Base-by-base conservation (phyloP, 1,140 invertebrate genomes). In the Musca vetustissima region DNA sequence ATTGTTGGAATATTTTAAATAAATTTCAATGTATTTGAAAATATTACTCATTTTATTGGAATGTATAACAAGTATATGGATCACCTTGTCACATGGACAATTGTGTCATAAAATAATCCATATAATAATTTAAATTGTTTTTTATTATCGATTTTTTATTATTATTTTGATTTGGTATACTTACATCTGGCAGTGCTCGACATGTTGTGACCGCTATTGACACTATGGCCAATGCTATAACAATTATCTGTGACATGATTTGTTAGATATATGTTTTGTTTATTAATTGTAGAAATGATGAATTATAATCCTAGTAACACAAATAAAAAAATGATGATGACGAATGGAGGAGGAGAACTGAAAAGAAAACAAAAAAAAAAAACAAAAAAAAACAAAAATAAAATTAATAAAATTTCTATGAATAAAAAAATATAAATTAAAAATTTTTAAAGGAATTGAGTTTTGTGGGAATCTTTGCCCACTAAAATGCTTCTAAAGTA, bases 161-260 rank as follows among this genome's bases (percentile, higher is more conserved):
- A 43, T 6, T 43, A 8, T 43, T 43, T 13, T 8, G 11, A 43
- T 43, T 43, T 21, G 6, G 13, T n/a, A 48, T 78, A 80, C 78
- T 80, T 80, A 80, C 78, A 74, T 80, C 78, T 76, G 78, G 78
- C 75, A 80, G 72, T 74, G 78, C 78, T 70, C 75, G 73, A 73
- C 78, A 80, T 77, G 75, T 69, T 69, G 68, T 69, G 61, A 65
- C 68, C 75, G 76, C 55, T 68, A 65, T 59, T 25, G 66, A 66
- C 64, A 66, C 32, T 13, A 70, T 36, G 50, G 66, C 52, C 66
- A 70, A 64, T 65, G 65, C 64, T 48, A 70, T 68, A 47, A 48
- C 59, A 65, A 68, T 65, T 24, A 68, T 55, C 43, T 70, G 66
- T 75, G 78, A 77, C 78, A 80, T 80, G 71, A 73, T 80, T 48